Evolutionary conservation across 2,888 invertebrate genomes (phyloP), one percentile per base, ranked within the genome.

Genomic region (Syrphus vitripennis): DNA sequence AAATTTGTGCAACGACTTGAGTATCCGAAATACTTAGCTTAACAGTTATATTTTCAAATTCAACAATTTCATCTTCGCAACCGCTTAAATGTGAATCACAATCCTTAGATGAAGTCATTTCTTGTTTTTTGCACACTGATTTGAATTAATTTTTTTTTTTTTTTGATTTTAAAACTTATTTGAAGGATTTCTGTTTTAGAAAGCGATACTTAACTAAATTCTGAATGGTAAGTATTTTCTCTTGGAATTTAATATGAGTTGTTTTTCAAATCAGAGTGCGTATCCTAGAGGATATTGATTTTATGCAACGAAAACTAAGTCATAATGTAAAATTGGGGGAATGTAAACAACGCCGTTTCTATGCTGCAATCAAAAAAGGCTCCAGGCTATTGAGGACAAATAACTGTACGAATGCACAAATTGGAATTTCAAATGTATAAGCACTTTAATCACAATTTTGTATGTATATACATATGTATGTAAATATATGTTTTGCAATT

Each of bases 11-110:
- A 21, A 93, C 90, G 29, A 91, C 90, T 75, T 92, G 90, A 14
- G 89, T 86, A 4, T 90, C 90, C 7, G 90, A 88, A 31, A 93
- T 89, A 59, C 89, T 89, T 86, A 93, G 92, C 88, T 92, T 92
- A 0, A 93, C 92, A 0, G 92, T 92, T 2, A 92, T 90, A 88
- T 92, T 92, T 83, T 91, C 90, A 42, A 84, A 88, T n/a, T 88
- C 75, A 19, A 89, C 88, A 26, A 88, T 87, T 72, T 88, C 89
- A 48, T 90, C 89, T 6, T 74, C 74, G n/a, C 77, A 77, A 16
- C 67, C 76, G 12, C 53, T 76, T n/a, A 82, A 16, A 48, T 67
- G 34, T 0, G 55, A 45, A 5, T 45, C 37, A 14, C 31, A 10
- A 1, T 59, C 50, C 0, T 50, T 70, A 2, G 48, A 63, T 12